Conservation (phyloP, 2,888 invertebrate species). For the Coremacera marginata region DNA sequence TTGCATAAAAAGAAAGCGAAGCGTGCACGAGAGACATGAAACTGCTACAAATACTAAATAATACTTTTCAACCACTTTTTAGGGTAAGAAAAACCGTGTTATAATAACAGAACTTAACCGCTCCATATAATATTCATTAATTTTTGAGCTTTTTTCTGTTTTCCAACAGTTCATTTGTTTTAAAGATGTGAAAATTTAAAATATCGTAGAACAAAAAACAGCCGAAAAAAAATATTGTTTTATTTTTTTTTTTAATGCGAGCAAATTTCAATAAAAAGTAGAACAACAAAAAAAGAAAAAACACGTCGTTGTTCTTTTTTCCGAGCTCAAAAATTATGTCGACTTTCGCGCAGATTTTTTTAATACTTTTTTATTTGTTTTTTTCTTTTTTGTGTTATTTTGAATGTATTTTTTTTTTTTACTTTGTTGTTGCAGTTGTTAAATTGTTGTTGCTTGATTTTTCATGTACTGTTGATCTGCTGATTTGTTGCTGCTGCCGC, state of each 20-base stretch:
- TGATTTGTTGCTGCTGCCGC: neutral
- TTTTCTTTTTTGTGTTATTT: neutral
- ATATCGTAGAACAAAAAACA: constrained; percentile 33
- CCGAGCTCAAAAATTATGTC: constrained; percentile 14
- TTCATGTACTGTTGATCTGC: neutral
- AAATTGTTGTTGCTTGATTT: neutral
- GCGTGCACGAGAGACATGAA: no score
- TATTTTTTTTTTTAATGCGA: constrained; percentile 26
- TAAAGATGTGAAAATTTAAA: constrained; percentile 32
- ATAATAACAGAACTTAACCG: neutral
- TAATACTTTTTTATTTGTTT: neutral
- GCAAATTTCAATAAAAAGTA: neutral
- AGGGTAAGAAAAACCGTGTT: neutral
- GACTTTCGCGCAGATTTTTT: constrained; percentile 7
- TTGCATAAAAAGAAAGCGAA: no score
- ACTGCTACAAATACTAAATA: no score
- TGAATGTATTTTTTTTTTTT: neutral
- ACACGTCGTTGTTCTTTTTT: neutral
- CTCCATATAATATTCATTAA: neutral
- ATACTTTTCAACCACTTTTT: no score
- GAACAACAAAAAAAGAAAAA: neutral
- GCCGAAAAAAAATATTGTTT: constrained; percentile 28
- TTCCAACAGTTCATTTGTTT: constrained; percentile 40
- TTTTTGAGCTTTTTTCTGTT: constrained; percentile 32
- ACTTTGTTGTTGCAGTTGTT: neutral